These are phyloP conservation scores for Premnoplex brunnescens DNA, from an alignment of 2,797 vertebrate genomes.

Conservation along the genomic window DNA sequence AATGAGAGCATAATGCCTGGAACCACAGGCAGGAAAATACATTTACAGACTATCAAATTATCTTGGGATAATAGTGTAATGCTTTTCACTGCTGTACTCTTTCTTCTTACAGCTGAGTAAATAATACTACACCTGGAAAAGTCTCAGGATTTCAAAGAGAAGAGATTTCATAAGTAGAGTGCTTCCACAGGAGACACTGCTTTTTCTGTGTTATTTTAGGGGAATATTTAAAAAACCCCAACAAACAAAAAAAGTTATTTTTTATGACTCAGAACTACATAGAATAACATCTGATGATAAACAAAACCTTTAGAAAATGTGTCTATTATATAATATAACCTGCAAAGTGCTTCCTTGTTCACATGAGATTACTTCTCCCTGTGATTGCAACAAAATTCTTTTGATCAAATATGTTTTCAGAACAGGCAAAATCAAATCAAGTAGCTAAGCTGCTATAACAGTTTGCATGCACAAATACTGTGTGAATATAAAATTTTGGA, in stretches of 20 bases:
- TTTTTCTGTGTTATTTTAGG: background rate
- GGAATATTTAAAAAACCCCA: background rate
- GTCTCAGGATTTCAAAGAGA: slow-evolving; percentile 12
- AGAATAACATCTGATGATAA: background rate
- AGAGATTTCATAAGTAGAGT: background rate
- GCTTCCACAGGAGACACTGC: background rate
- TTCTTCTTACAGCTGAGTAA: slow-evolving; percentile 15
- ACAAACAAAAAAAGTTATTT: background rate
- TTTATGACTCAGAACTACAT: background rate
- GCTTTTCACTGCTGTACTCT: background rate
- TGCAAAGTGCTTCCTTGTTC: background rate
- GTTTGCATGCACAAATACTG: background rate
- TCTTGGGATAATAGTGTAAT: slow-evolving; percentile 34
- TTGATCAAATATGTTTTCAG: background rate
- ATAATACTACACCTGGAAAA: slow-evolving; percentile 27
- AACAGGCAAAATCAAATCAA: background rate
- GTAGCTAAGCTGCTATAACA: background rate
- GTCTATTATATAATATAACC: background rate
- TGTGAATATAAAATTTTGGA: background rate
- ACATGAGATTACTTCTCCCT: background rate
- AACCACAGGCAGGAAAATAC: slow-evolving; percentile 23
- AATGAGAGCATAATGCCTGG: slow-evolving; percentile 16
- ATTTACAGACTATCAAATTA: slow-evolving; percentile 52
- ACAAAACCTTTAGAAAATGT: background rate
- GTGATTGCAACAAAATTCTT: background rate